phyloP scores from a whole-genome alignment of 2,888 invertebrate genomes.

The Callimorpha dominula region DNA sequence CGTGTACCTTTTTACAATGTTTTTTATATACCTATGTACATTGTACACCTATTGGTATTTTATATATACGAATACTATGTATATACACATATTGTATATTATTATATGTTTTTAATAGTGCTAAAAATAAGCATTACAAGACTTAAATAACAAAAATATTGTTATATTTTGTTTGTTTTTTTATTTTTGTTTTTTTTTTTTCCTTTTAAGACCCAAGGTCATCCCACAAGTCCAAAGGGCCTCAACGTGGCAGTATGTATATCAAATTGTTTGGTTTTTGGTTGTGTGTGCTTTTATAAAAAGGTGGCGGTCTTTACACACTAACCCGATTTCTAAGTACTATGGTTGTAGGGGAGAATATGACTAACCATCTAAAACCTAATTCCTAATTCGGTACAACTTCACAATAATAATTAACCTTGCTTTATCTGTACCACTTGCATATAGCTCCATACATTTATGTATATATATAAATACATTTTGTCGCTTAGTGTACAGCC shows the following conservation, averaged over 20 bases:
- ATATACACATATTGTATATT: too few species aligned
- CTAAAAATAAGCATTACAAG: neutral
- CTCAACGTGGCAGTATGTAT: constrained; percentile 26
- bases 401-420: too few species aligned
- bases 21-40: too few species aligned
- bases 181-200: constrained; percentile 16
- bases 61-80: too few species aligned
- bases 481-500: neutral
- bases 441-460: neutral
- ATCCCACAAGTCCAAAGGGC: constrained; percentile 13
- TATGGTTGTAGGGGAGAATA: too few species aligned
- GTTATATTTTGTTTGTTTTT: constrained; percentile 6
- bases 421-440: neutral
- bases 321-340: neutral
- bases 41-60: too few species aligned
- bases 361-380: too few species aligned
- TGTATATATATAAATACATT: neutral
- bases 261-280: constrained; percentile 14
- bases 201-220: constrained; percentile 17
- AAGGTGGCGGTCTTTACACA: constrained; percentile 15
- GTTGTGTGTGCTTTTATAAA: constrained; percentile 12
- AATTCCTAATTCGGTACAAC: too few species aligned
- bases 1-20: too few species aligned
- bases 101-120: too few species aligned
- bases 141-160: neutral